A percentile compares a stretch with the other conserved stretches of the same genome.
Conservation (phyloP, 2,797 vertebrate genomes). For the Salarias fasciatus region DNA sequence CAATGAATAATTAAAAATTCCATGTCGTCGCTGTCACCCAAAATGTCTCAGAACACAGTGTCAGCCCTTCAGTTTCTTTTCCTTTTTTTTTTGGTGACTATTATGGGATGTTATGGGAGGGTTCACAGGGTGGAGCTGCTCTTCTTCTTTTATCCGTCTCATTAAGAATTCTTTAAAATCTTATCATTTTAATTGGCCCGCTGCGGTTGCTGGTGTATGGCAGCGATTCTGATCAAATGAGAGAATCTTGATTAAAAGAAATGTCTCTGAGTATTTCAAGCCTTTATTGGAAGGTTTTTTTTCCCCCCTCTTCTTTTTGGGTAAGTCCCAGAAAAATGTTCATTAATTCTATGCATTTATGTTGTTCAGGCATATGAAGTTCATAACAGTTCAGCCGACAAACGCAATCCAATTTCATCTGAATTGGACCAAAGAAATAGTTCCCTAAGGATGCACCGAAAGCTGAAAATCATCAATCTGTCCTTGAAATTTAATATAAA, state of each 20-base stretch:
- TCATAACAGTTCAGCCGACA: too few species aligned
- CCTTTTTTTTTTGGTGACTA: conserved; percentile 12
- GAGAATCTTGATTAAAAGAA: conserved; percentile 44
- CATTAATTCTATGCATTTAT: not conserved
- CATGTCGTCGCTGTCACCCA: conserved; percentile 37
- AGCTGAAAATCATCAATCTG: too few species aligned
- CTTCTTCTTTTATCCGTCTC: conserved; percentile 24
- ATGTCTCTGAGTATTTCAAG: conserved; percentile 22
- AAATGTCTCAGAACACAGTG: conserved; percentile 31
- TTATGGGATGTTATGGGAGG: conserved; percentile 13
- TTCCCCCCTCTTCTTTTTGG: not conserved
- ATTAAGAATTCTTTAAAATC: conserved; percentile 49
- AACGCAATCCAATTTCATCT: too few species aligned
- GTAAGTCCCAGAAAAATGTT: not conserved
- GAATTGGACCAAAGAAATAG: too few species aligned
- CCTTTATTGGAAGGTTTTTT: not conserved
- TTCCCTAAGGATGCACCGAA: too few species aligned
- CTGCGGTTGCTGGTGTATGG: not conserved
- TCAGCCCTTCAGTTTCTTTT: not conserved
- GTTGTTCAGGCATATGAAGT: too few species aligned
- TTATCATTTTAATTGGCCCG: conserved; percentile 30
- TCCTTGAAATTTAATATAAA: too few species aligned
- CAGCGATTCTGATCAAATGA: conserved; percentile 21
- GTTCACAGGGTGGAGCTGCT: not conserved
- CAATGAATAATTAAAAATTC: conserved; percentile 70